These are phyloP conservation scores for Antrozous pallidus DNA, from an alignment of 2,797 vertebrate genomes.

Conservation along the genomic window DNA sequence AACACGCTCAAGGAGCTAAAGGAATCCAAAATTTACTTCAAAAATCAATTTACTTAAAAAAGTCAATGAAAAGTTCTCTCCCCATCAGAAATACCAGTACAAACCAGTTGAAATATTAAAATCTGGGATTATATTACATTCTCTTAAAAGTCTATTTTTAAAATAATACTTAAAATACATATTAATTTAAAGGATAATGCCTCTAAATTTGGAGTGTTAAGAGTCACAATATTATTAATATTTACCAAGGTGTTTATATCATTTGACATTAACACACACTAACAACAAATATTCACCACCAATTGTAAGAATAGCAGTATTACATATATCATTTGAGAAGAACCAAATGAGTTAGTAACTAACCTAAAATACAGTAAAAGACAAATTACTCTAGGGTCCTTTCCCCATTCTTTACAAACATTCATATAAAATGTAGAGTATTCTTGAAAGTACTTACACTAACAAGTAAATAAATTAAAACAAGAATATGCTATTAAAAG, in stretches of 20 bases:
- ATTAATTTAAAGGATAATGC: conserved; percentile 9
- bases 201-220: conserved; percentile 7
- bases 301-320: neutral
- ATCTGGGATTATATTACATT: neutral
- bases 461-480: neutral
- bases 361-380: neutral
- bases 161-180: neutral
- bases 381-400: conserved; percentile 10
- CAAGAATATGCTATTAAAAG: neutral
- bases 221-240: neutral
- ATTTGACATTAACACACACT: neutral
- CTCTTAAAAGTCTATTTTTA: neutral
- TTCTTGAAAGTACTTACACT: conserved; percentile 7
- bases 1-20: neutral
- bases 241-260: conserved; percentile 3
- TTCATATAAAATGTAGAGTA: neutral
- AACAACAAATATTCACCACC: conserved; percentile 26
- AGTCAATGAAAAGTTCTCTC: neutral
- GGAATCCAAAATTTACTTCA: conserved; percentile 19
- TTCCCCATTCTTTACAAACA: conserved; percentile 30
- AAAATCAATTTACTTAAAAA: neutral
- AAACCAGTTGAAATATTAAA: neutral
- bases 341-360: neutral
- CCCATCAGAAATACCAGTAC: neutral
- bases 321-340: neutral